These are phyloP conservation scores for Choreutis nemorana DNA, from an alignment of 2,888 invertebrate genomes.

Conservation along the genomic window DNA sequence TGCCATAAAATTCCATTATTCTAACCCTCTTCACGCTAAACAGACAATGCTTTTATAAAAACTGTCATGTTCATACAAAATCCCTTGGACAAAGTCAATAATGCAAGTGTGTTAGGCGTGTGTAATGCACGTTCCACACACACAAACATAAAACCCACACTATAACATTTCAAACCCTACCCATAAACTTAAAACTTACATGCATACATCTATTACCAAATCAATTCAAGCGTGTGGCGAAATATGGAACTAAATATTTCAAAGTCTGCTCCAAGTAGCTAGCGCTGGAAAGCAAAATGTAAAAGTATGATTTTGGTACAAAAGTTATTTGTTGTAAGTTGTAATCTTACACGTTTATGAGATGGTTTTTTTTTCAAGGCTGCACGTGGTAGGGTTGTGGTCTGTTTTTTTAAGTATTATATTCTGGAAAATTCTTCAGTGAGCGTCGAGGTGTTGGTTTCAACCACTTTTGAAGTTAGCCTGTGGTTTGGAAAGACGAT, in stretches of 20 bases:
- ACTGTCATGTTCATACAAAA: slow-evolving; percentile 12
- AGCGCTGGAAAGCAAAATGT: slow-evolving; percentile 16
- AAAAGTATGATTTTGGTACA: slow-evolving; percentile 32
- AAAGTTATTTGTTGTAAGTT: slow-evolving; percentile 50
- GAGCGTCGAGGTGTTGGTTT: slow-evolving; percentile 33
- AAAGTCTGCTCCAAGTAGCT: slow-evolving; percentile 10
- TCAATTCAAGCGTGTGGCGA: slow-evolving; percentile 12
- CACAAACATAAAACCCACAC: slow-evolving; percentile 19
- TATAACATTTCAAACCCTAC: slow-evolving; percentile 2
- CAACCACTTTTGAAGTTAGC: slow-evolving; percentile 21
- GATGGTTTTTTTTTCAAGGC: slow-evolving; percentile 41
- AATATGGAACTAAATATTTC: too few relatives aligned
- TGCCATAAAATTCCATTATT: too few relatives aligned
- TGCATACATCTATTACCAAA: slow-evolving; percentile 6
- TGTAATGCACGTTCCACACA: slow-evolving; percentile 31
- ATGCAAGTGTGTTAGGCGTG: slow-evolving; percentile 22
- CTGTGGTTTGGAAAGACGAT: too few relatives aligned
- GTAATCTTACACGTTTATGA: slow-evolving; percentile 52
- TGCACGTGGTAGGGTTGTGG: slow-evolving; percentile 64
- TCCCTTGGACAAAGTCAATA: slow-evolving; percentile 24
- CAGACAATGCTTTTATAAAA: slow-evolving; percentile 9
- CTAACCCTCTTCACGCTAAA: slow-evolving; percentile 1
- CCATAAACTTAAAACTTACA: too few relatives aligned
- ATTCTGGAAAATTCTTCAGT: slow-evolving; percentile 46
- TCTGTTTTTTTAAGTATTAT: slow-evolving; percentile 53